Evolutionary conservation across 1,140 invertebrate genomes (phyloP).

Genomic region (Choristoneura fumiferana): DNA sequence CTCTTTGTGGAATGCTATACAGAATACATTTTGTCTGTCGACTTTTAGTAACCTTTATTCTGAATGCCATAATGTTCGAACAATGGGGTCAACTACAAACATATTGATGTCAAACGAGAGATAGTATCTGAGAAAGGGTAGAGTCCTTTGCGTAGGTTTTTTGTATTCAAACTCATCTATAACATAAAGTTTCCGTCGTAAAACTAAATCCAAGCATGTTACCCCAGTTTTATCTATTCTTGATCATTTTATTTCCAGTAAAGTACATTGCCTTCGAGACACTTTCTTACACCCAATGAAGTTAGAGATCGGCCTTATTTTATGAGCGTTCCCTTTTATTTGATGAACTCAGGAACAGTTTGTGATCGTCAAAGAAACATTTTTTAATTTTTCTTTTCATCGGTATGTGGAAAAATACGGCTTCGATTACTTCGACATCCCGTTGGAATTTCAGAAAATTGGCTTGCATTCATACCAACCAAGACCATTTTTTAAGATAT

Average conservation of each 20-base stretch:
- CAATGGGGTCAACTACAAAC: conserved; percentile 10
- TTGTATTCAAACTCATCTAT: conserved; percentile 8
- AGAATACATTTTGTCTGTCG: neutral
- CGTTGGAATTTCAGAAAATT: too few species aligned
- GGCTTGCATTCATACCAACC: too few species aligned
- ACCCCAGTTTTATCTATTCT: neutral
- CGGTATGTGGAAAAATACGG: too few species aligned
- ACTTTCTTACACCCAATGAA: neutral
- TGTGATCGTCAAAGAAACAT: too few species aligned
- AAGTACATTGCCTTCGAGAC: neutral
- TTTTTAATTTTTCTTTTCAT: too few species aligned
- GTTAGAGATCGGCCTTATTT: too few species aligned
- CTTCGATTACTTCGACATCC: too few species aligned
- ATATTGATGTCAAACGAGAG: neutral
- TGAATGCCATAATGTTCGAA: conserved; percentile 10
- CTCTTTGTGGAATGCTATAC: neutral
- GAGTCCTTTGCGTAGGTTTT: conserved; percentile 4
- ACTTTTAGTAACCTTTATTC: conserved; percentile 11
- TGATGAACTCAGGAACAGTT: too few species aligned
- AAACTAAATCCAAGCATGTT: conserved; percentile 5
- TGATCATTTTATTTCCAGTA: neutral
- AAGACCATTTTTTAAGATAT: too few species aligned
- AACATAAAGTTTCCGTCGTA: conserved; percentile 1
- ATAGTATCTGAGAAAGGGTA: neutral
- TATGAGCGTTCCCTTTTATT: too few species aligned